These are phyloP conservation scores for Microctenopoma lineatum DNA, from an alignment of 2,797 vertebrate genomes.

Conservation along the genomic window DNA sequence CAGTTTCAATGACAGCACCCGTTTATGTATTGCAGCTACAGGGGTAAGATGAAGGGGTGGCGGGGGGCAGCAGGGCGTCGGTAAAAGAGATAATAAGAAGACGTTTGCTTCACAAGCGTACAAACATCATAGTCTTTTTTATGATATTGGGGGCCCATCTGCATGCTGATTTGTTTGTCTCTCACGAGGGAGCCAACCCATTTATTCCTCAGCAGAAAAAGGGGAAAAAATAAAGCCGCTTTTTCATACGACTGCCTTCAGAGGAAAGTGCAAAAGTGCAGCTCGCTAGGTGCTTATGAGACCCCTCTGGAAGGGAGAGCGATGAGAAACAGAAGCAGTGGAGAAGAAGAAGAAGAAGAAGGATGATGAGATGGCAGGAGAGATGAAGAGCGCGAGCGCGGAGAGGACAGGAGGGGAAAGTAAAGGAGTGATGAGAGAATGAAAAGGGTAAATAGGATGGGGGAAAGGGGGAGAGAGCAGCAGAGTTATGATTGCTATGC, in stretches of 20 bases:
- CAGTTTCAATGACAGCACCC: conserved; percentile 30
- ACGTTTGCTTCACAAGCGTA: conserved; percentile 9
- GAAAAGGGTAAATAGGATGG: conserved; percentile 38
- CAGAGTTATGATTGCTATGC: conserved; percentile 66
- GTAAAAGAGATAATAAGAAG: conserved; percentile 20
- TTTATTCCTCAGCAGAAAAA: conserved; percentile 35
- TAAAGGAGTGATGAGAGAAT: conserved; percentile 16
- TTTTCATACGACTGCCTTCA: conserved; percentile 36
- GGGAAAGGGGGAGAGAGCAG: conserved; percentile 26
- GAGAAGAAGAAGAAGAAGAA: neutral
- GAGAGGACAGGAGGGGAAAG: conserved; percentile 13
- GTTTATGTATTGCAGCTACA: conserved; percentile 38
- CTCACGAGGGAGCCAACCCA: conserved; percentile 36
- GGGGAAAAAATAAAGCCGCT: conserved; percentile 41
- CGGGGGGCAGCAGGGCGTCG: neutral
- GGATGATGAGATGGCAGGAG: neutral
- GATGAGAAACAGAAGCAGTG: neutral
- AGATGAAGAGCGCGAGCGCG: conserved; percentile 19
- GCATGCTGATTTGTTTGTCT: conserved; percentile 43
- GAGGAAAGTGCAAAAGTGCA: conserved; percentile 1
- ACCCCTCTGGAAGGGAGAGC: neutral
- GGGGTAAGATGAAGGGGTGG: neutral
- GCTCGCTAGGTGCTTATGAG: conserved; percentile 11
- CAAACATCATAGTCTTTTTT: conserved; percentile 18
- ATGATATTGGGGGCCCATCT: conserved; percentile 31